A percentile compares a stretch with the other conserved stretches of the same genome.
Evolutionary conservation across 2,113 vertebrate genomes (phyloP).

Genomic region (Tichodroma muraria): DNA sequence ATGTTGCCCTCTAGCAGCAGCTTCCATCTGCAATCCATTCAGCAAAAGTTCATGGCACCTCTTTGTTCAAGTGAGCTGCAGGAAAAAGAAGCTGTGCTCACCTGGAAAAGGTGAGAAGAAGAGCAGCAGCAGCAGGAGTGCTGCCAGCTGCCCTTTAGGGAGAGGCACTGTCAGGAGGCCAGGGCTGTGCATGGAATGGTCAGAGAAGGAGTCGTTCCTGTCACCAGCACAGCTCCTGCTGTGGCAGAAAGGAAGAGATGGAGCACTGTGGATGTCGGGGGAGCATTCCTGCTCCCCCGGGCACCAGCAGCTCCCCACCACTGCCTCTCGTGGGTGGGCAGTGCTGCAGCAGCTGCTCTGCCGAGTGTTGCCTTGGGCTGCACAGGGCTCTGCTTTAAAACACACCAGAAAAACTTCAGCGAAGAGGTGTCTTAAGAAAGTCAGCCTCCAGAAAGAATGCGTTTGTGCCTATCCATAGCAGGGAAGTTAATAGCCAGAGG

Average conservation of each 20-base stretch:
- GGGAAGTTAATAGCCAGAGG: not conserved
- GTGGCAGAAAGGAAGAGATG: not conserved
- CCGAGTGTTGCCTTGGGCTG: not conserved
- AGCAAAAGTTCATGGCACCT: not conserved
- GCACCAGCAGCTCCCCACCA: not conserved
- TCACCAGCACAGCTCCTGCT: not conserved
- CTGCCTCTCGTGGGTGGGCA: not conserved
- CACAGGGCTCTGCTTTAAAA: not conserved
- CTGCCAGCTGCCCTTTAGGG: not conserved
- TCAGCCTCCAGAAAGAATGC: not conserved
- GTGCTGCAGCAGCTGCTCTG: not conserved
- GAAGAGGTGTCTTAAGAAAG: not conserved
- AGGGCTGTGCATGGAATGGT: not conserved
- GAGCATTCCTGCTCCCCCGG: not conserved
- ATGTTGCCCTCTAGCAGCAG: not conserved
- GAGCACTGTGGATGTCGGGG: not conserved
- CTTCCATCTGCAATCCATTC: not conserved
- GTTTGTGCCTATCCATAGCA: not conserved
- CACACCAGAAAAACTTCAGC: not conserved
- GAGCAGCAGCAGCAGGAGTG: not conserved
- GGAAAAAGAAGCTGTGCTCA: not conserved
- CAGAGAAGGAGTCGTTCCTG: not conserved
- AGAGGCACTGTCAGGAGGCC: not conserved
- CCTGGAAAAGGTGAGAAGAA: not conserved
- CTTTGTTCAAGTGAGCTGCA: not conserved